Evolutionary conservation across 1,140 invertebrate species (phyloP).

Genomic region (Globodera rostochiensis): DNA sequence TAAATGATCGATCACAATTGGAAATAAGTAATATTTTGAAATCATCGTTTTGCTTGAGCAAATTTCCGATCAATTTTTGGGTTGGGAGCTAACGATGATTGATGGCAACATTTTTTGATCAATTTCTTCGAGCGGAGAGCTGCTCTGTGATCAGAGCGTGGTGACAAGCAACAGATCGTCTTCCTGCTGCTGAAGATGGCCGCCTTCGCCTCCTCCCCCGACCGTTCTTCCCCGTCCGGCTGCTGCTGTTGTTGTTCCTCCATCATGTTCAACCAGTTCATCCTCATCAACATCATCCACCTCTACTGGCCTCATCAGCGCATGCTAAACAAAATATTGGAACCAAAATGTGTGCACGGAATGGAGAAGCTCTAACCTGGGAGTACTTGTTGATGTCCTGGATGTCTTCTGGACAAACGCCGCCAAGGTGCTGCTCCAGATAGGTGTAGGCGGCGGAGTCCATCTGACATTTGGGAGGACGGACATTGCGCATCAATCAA

Average conservation of each 20-base stretch:
- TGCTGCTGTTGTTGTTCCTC: background rate
- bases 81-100: too few relatives aligned
- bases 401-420: slow-evolving; percentile 55
- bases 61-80: too few relatives aligned
- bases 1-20: too few relatives aligned
- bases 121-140: too few relatives aligned
- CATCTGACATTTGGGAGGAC: slow-evolving; percentile 27
- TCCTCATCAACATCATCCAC: slow-evolving; percentile 26
- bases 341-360: background rate
- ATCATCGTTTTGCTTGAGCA: too few relatives aligned
- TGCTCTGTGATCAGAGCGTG: slow-evolving; percentile 21
- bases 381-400: slow-evolving; percentile 64
- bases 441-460: slow-evolving; percentile 56
- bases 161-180: slow-evolving; percentile 34
- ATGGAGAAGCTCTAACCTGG: slow-evolving; percentile 26
- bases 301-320: slow-evolving; percentile 29
- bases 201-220: background rate
- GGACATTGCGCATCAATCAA: too few relatives aligned
- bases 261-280: background rate
- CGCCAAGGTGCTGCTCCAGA: slow-evolving; percentile 59
- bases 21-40: too few relatives aligned
- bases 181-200: slow-evolving; percentile 19
- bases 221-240: background rate
- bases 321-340: background rate
- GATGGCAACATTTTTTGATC: too few relatives aligned